Evolutionary conservation across 2,888 invertebrate genomes (phyloP).

Genomic region (Chrysina gloriosa): DNA sequence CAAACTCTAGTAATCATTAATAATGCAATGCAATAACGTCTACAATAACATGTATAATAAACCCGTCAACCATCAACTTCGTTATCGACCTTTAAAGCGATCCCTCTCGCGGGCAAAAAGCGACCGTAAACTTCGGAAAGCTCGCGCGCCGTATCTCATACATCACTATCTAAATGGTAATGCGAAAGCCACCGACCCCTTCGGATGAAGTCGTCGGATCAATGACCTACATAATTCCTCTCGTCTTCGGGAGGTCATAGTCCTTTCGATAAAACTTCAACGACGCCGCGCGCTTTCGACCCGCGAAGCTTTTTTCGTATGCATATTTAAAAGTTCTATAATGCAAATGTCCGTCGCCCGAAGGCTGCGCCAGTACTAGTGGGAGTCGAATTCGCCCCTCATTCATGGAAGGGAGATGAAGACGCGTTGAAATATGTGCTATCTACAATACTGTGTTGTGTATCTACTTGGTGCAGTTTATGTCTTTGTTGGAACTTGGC

Average conservation of each 20-base stretch:
- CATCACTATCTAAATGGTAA: neutral
- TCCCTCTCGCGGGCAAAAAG: neutral
- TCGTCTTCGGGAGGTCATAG: slow-evolving; percentile 6
- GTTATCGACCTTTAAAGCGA: neutral
- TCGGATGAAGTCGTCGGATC: slow-evolving; percentile 5
- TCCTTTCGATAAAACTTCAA: slow-evolving; percentile 14
- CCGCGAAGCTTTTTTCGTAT: neutral
- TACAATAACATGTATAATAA: too few species aligned
- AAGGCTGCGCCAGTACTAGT: neutral
- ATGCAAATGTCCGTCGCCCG: neutral
- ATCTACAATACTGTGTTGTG: too few species aligned
- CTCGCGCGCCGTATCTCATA: neutral
- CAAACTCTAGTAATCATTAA: too few species aligned
- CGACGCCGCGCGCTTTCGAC: neutral
- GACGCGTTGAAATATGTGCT: too few species aligned
- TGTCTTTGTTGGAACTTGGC: too few species aligned
- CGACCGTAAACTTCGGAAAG: neutral
- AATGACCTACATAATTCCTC: slow-evolving; percentile 28
- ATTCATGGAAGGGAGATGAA: too few species aligned
- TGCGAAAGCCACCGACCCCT: neutral
- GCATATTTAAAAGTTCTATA: slow-evolving; percentile 6
- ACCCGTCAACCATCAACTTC: too few species aligned
- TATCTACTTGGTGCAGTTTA: too few species aligned
- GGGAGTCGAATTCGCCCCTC: neutral
- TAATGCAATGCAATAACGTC: too few species aligned